Evolutionary conservation across 2,888 invertebrate genomes (phyloP), one percentile per base, ranked within the genome.

Genomic region (Cabera pusaria): DNA sequence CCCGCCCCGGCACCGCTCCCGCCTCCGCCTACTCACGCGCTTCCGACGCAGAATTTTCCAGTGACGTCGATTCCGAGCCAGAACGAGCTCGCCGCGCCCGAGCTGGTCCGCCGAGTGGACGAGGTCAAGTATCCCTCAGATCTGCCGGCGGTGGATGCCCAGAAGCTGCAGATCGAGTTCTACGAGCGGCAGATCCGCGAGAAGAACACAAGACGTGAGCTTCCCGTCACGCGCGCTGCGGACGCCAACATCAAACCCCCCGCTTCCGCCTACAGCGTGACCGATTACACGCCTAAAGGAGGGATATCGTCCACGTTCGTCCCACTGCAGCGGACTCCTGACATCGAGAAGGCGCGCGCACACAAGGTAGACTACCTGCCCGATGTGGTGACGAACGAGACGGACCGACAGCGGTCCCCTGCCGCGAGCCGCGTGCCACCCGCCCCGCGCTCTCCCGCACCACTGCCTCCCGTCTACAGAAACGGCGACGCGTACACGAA

Each of bases 181-280:
- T 90, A 90, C 50, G 90, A 90, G 57, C 78, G 74, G 51, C 86
- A 87, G 56, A 83, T 90, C 19, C 76, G 83, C 16, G 79, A 85
- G 37, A 84, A 88, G 47, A 62, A 40, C 6, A 24, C 55, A 11
- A 77, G 72, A 2, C 72, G 71, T 46, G 9, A 59, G 63, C 26
- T 72, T 61, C 49, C 75, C 67, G 16, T 64, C 67, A 40, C 52
- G 46, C 10, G 63, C 53, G 23, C 49, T 49, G 8, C 27, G 32
- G 14, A 46, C 7, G 23, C 6, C 4, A 63, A 59, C 21, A 51
- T 51, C 11, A 64, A 67, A 42, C 60, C 72, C 5, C 70, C 74
- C 19, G 82, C 72, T 1, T 63, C 70, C 26, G 52, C 67, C 6
- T 91, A 90, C 55, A 81, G 90, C 8, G 73, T 89, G 21, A 89